Evolutionary conservation across 2,113 vertebrate genomes (phyloP), one percentile per base, ranked within the genome.

Genomic region (Cheilinus undulatus): DNA sequence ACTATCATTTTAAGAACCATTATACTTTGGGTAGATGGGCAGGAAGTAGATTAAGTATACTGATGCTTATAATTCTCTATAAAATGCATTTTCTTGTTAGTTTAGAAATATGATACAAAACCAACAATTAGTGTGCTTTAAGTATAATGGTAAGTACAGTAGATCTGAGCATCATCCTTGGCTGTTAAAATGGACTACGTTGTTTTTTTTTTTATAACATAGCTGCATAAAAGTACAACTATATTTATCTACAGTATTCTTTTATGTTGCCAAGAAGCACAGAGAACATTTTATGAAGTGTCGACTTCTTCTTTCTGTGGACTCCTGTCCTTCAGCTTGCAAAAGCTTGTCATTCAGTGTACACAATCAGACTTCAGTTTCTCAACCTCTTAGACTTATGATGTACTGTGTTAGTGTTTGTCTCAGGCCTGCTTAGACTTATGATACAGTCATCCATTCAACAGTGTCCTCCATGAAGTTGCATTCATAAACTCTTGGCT

Each of bases 401-500:
- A 28, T 28, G 28, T 13, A 3, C 17, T 1, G 40, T 42, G 17
- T 42, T 4, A 14, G 38, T 63, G 58, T 69, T 22, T 51, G 40
- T 64, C 24, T 28, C n/a, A 14, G 38, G 24, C 1, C 65, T 46
- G 56, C 54, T 45, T 20, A 17, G 54, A 15, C 24, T 28, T 62
- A 52, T 19, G 17, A 34, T 13, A 19, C 45, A 73, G 26, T 19
- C 13, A 24, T 7, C 40, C 56, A 23, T 73, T 73, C 7, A 63
- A 27, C 46, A n/a, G 3, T 20, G 13, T 34, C 22, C 20, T 14
- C 10, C 27, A 4, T 40, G 26, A 15, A 52, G 54, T 42, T 10
- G 24, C 14, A 34, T 69, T 64, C 57, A 65, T 22, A 65, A 65
- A 66, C 14, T 22, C 23, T 15, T 20, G 17, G 26, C 57, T 62